Conservation (phyloP, 2,797 vertebrate species). For the Acanthopagrus latus region DNA sequence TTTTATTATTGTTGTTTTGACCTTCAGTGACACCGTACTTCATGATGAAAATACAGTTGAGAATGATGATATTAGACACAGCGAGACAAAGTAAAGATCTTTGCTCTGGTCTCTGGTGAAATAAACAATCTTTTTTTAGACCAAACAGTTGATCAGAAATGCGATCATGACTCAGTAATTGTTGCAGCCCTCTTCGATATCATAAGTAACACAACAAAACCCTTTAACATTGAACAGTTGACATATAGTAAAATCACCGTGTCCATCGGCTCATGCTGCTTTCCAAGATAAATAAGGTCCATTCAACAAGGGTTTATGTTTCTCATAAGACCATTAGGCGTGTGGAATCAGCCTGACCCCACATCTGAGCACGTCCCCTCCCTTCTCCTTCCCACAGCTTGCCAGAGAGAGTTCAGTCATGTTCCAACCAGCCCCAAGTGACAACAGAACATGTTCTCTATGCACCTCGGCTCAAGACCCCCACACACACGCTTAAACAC, state of each 20-base stretch:
- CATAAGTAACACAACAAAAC: not conserved
- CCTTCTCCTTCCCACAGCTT: slow-evolving; percentile 31
- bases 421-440: slow-evolving; percentile 77
- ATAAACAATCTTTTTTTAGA: not conserved
- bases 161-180: not conserved
- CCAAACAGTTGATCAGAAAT: not conserved
- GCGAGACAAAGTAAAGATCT: not conserved
- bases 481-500: slow-evolving; percentile 32
- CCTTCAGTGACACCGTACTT: too few relatives aligned
- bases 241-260: not conserved
- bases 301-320: slow-evolving; percentile 28
- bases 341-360: slow-evolving; percentile 54
- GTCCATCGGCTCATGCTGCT: too few relatives aligned
- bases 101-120: not conserved
- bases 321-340: slow-evolving; percentile 54
- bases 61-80: not conserved
- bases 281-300: not conserved
- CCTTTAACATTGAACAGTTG: not conserved
- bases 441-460: slow-evolving; percentile 72
- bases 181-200: not conserved
- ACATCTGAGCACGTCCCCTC: slow-evolving; percentile 45
- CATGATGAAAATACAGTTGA: not conserved
- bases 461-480: slow-evolving; percentile 59
- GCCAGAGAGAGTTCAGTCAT: slow-evolving; percentile 69
- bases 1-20: too few relatives aligned